These are phyloP conservation scores for Caenorhabditis wallacei DNA, from an alignment of 2,888 invertebrate genomes.

Conservation along the genomic window DNA sequence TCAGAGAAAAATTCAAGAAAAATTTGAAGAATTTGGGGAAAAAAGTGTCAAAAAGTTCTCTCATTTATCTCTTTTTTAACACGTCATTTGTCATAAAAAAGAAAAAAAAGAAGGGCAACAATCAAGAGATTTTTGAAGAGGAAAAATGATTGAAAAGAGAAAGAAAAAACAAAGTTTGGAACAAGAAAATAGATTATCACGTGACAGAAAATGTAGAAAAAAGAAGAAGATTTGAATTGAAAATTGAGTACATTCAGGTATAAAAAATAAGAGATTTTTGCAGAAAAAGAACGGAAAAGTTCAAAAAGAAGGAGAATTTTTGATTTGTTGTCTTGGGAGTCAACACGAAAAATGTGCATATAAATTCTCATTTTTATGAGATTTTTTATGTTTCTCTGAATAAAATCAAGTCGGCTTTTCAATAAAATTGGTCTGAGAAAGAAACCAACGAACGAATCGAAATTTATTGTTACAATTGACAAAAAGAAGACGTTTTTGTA, in stretches of 20 bases:
- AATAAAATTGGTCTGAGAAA: background rate
- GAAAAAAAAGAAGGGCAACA: constrained; percentile 7
- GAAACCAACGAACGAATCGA: background rate
- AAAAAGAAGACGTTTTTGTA: background rate
- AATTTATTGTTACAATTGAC: background rate
- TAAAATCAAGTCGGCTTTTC: background rate
- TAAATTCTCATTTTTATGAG: background rate
- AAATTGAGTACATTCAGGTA: background rate
- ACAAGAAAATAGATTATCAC: background rate
- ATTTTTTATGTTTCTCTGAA: background rate
- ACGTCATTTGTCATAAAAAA: background rate
- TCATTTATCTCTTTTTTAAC: background rate
- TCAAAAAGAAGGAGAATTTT: background rate
- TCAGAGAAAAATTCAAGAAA: too few relatives aligned
- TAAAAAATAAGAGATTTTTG: background rate
- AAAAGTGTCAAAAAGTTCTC: background rate
- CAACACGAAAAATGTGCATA: background rate
- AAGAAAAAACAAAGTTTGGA: background rate
- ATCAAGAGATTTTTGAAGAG: constrained; percentile 14
- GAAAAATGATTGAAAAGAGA: background rate
- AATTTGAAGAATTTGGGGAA: background rate
- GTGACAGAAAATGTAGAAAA: background rate
- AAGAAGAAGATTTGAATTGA: background rate
- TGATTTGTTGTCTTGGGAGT: background rate
- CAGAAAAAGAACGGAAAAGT: background rate